A percentile compares a stretch with the other conserved stretches of the same genome.
phyloP scores from a whole-genome alignment of 2,113 vertebrate species.

The Galeopterus variegatus region DNA sequence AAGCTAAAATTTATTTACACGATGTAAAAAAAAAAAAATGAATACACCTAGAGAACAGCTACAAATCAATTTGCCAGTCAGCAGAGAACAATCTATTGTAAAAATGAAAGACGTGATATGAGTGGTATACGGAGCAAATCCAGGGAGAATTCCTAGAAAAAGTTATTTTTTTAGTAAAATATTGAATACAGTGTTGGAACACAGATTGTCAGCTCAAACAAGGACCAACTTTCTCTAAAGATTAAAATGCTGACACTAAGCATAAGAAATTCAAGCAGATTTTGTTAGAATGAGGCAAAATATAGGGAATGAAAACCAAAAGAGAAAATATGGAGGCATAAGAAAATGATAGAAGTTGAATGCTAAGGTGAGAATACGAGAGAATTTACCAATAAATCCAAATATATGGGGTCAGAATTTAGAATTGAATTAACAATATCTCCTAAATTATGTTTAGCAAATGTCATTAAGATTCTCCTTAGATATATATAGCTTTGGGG shows the following conservation, averaged over 20 bases:
- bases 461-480: background rate
- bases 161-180: constrained; percentile 40
- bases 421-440: background rate
- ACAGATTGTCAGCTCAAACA: background rate
- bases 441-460: background rate
- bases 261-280: background rate
- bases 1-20: constrained; percentile 22
- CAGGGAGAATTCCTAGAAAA: constrained; percentile 14
- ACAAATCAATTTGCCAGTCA: constrained; percentile 31
- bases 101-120: constrained; percentile 20
- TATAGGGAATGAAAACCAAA: background rate
- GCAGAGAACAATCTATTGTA: constrained; percentile 32
- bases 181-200: background rate
- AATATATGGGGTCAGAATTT: background rate
- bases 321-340: background rate
- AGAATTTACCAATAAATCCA: background rate
- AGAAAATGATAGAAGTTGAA: background rate
- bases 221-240: background rate
- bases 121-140: background rate
- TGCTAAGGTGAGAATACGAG: background rate
- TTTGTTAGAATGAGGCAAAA: background rate
- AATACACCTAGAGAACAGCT: constrained; percentile 6
- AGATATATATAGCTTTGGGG: background rate
- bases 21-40: background rate
- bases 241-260: constrained; percentile 15